These are phyloP conservation scores for Drosophila flavopinicola DNA, from an alignment of 2,888 invertebrate species.

Conservation along the genomic window DNA sequence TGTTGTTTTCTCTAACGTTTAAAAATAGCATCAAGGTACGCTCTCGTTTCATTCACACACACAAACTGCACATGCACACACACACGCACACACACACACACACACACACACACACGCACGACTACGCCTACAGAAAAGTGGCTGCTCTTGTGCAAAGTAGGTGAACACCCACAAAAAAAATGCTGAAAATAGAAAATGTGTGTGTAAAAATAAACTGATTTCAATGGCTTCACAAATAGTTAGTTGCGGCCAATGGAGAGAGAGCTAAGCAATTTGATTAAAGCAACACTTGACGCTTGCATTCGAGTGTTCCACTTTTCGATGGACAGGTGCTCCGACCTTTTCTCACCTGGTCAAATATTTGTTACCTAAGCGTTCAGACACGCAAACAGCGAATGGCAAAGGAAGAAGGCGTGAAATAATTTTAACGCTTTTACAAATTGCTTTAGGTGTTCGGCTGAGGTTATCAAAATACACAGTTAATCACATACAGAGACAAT, in stretches of 20 bases:
- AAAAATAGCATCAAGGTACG: constrained; percentile 77
- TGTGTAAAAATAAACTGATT: constrained; percentile 61
- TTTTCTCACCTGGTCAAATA: constrained; percentile 49
- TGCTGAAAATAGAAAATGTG: constrained; percentile 45
- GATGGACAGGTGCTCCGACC: constrained; percentile 19
- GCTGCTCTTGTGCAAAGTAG: constrained; percentile 42
- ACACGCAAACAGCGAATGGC: constrained; percentile 57
- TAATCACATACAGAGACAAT: constrained; percentile 26
- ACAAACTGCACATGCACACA: constrained; percentile 1
- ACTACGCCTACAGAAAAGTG: constrained; percentile 54
- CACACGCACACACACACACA: constrained; percentile 10
- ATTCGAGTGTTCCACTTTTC: neutral
- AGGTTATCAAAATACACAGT: constrained; percentile 51
- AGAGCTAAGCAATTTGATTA: too few relatives aligned
- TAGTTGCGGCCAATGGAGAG: neutral
- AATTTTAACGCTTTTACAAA: constrained; percentile 49
- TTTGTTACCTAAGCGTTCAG: constrained; percentile 23
- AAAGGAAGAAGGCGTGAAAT: constrained; percentile 55
- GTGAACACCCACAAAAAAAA: constrained; percentile 20
- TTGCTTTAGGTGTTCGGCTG: constrained; percentile 52
- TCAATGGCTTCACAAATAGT: neutral
- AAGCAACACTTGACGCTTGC: too few relatives aligned
- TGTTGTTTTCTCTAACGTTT: constrained; percentile 54
- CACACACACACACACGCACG: constrained; percentile 10
- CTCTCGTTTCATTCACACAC: constrained; percentile 64